phyloP scores from a whole-genome alignment of 92 coral and sea anemone species.

The Palythoa grandiflora region DNA sequence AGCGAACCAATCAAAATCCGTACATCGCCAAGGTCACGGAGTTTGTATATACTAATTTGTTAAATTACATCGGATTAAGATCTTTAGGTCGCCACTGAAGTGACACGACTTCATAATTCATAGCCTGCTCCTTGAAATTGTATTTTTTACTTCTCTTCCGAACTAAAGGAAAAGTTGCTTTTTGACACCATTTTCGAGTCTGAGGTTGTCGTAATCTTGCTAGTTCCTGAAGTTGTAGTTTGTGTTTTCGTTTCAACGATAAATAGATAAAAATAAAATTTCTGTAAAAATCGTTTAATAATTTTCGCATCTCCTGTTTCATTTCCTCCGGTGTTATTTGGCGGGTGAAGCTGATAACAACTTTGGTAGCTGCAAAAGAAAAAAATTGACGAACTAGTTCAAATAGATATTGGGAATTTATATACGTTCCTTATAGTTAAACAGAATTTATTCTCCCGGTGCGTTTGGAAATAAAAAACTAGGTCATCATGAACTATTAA shows the following conservation, averaged over 20 bases:
- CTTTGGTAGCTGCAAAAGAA: slow-evolving; percentile 25
- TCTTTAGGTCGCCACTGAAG: slow-evolving; percentile 3
- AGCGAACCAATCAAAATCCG: too few species aligned
- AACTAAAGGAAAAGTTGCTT: not conserved
- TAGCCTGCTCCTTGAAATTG: not conserved
- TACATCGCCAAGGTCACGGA: not conserved
- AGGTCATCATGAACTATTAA: too few species aligned
- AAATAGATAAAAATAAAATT: slow-evolving; percentile 6
- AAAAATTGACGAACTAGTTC: not conserved
- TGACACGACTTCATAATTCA: not conserved
- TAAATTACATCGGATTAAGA: slow-evolving; percentile 1
- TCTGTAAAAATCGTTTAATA: slow-evolving; percentile 28
- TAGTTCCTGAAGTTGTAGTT: slow-evolving; percentile 26
- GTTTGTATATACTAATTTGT: not conserved
- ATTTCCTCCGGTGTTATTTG: slow-evolving; percentile 18
- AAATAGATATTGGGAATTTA: too few species aligned
- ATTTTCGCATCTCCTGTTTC: slow-evolving; percentile 27
- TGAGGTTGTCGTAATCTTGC: slow-evolving; percentile 1
- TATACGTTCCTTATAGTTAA: not conserved
- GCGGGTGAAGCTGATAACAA: slow-evolving; percentile 22
- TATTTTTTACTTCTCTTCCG: not conserved
- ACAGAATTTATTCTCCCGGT: not conserved
- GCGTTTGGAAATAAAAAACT: not conserved
- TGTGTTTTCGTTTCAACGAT: slow-evolving; percentile 23
- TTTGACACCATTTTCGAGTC: not conserved